These are phyloP conservation scores for Napeogenes sylphis DNA, from an alignment of 2,888 invertebrate genomes.

Conservation along the genomic window DNA sequence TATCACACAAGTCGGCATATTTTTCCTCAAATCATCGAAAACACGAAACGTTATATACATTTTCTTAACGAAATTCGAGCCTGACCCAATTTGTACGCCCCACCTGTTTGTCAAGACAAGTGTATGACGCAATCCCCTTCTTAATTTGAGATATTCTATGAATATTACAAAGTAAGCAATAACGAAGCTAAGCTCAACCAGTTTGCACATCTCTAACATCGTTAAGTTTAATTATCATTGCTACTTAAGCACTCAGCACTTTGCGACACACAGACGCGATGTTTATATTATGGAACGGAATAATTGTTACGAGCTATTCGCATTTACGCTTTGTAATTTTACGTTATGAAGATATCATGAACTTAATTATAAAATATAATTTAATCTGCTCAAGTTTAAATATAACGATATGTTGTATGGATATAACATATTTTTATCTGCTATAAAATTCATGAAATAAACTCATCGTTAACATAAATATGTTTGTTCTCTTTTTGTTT, in stretches of 20 bases:
- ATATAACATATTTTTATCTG: no score
- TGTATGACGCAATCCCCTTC: slow-evolving; percentile 57
- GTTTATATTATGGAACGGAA: slow-evolving; percentile 13
- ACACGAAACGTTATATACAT: slow-evolving; percentile 25
- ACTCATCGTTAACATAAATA: no score
- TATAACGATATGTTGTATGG: not conserved
- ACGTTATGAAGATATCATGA: slow-evolving; percentile 4
- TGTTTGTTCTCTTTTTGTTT: no score
- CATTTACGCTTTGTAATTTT: slow-evolving; percentile 4
- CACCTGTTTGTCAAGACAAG: slow-evolving; percentile 36
- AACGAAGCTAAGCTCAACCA: slow-evolving; percentile 60
- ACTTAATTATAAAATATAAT: not conserved
- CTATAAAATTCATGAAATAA: no score
- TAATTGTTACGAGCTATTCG: slow-evolving; percentile 7
- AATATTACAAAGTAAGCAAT: slow-evolving; percentile 65
- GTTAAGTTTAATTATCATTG: slow-evolving; percentile 70
- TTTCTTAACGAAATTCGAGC: slow-evolving; percentile 19
- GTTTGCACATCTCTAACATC: slow-evolving; percentile 66
- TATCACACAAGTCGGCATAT: slow-evolving; percentile 10
- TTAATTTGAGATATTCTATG: slow-evolving; percentile 58
- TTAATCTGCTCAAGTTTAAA: not conserved
- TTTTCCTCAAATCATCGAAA: slow-evolving; percentile 19
- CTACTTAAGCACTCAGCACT: slow-evolving; percentile 33
- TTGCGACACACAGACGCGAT: slow-evolving; percentile 16
- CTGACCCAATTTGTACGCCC: slow-evolving; percentile 30